A percentile compares a stretch with the other conserved stretches of the same genome.
phyloP scores from a whole-genome alignment of 2,888 invertebrate species.

The Lysandra coridon region DNA sequence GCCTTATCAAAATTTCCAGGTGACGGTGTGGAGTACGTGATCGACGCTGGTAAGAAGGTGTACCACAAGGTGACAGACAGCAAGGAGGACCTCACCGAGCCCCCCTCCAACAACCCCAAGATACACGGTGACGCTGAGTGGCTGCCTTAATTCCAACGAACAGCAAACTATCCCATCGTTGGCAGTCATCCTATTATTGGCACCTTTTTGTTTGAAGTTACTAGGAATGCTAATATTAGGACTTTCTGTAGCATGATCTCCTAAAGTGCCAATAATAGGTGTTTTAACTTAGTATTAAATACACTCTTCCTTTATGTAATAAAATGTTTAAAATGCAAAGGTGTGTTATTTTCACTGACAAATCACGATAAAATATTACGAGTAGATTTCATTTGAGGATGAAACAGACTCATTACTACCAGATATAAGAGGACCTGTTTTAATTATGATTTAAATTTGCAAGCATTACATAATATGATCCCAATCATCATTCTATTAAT shows the following conservation, averaged over 20 bases:
- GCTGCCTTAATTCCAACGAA: constrained; percentile 67
- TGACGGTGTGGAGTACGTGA: constrained; percentile 85
- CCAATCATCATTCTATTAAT: too few species aligned
- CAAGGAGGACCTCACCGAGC: constrained; percentile 68
- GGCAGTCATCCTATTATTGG: background rate
- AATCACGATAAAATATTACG: background rate
- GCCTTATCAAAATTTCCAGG: constrained; percentile 50
- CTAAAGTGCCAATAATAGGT: background rate
- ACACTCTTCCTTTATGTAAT: background rate
- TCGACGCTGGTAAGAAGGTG: constrained; percentile 85
- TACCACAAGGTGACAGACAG: constrained; percentile 81
- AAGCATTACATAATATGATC: too few species aligned
- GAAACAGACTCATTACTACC: background rate
- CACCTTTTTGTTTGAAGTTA: too few species aligned
- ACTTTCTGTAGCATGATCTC: background rate
- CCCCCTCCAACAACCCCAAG: constrained; percentile 46
- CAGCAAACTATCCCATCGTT: background rate
- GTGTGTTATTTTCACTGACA: background rate
- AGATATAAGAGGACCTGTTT: too few species aligned
- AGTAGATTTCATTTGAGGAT: background rate
- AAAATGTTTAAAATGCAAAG: background rate
- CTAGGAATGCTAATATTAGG: too few species aligned
- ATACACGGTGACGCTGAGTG: constrained; percentile 78
- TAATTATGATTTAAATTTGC: too few species aligned
- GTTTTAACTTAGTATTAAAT: background rate